These are phyloP conservation scores for Uromys caudimaculatus DNA, from an alignment of 2,797 vertebrate species.

Conservation along the genomic window DNA sequence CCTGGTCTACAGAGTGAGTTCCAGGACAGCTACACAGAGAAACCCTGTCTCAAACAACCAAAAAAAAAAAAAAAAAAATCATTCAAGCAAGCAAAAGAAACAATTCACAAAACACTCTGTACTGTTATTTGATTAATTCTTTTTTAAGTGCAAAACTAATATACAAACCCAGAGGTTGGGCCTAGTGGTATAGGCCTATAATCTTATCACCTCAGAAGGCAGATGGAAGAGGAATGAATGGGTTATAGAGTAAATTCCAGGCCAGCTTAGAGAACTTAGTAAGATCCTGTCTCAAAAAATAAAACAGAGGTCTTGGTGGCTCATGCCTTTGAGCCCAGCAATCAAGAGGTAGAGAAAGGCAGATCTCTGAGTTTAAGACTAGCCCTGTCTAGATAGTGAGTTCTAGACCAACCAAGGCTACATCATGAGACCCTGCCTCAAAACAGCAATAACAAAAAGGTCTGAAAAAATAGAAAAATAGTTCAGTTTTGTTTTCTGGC, in stretches of 20 bases:
- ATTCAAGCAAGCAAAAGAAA: conserved; percentile 37
- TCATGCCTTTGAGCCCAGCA: background rate
- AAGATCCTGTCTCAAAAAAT: background rate
- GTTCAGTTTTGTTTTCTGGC: background rate
- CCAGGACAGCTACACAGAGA: too few relatives aligned
- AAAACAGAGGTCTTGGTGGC: background rate
- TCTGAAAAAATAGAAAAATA: background rate
- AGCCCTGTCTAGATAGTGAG: background rate
- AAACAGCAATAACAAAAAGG: background rate
- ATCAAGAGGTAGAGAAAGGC: background rate
- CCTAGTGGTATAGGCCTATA: background rate
- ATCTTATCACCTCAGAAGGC: background rate
- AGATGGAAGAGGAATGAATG: background rate
- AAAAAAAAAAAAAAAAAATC: too few relatives aligned
- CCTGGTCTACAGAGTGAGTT: too few relatives aligned
- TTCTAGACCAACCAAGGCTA: background rate
- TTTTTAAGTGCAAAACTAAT: background rate
- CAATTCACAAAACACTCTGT: background rate
- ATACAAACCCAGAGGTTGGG: background rate
- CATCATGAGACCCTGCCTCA: background rate
- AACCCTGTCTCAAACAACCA: too few relatives aligned
- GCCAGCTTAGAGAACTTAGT: background rate
- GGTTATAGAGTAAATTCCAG: background rate
- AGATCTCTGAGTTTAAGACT: background rate
- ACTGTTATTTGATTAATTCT: background rate